Evolutionary conservation across 2,113 vertebrate genomes (phyloP).

Genomic region (Candoia aspera): DNA sequence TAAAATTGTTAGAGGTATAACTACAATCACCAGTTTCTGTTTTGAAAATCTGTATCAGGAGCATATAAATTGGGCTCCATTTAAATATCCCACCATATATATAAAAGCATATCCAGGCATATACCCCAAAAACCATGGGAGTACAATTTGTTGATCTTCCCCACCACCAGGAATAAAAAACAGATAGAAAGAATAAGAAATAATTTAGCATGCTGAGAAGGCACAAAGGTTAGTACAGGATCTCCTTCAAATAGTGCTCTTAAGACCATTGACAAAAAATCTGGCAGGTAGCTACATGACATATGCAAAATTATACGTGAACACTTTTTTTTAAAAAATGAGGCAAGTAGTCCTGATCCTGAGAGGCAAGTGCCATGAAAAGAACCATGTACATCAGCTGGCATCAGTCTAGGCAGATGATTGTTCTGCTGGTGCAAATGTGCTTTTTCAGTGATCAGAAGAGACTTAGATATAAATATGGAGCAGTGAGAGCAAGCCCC

Average conservation of each 20-base stretch:
- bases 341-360: not conserved
- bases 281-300: slow-evolving; percentile 19
- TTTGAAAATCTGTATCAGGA: not conserved
- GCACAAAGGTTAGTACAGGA: slow-evolving; percentile 30
- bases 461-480: not conserved
- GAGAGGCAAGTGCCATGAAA: not conserved
- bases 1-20: not conserved
- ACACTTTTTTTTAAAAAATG: not conserved
- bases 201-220: slow-evolving; percentile 35
- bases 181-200: slow-evolving; percentile 34
- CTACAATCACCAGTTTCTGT: not conserved
- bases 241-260: slow-evolving; percentile 33
- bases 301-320: not conserved
- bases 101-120: not conserved
- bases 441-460: no score
- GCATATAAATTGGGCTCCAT: not conserved
- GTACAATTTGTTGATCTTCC: slow-evolving; percentile 10
- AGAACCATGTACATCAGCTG: not conserved
- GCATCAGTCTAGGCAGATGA: not conserved
- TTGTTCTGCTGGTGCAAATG: not conserved
- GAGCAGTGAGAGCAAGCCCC: not conserved
- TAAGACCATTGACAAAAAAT: slow-evolving; percentile 30
- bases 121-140: not conserved
- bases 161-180: slow-evolving; percentile 35
- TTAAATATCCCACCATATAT: not conserved